These are phyloP conservation scores for Ladona fulva DNA, from an alignment of 1,140 invertebrate genomes.

Conservation along the genomic window DNA sequence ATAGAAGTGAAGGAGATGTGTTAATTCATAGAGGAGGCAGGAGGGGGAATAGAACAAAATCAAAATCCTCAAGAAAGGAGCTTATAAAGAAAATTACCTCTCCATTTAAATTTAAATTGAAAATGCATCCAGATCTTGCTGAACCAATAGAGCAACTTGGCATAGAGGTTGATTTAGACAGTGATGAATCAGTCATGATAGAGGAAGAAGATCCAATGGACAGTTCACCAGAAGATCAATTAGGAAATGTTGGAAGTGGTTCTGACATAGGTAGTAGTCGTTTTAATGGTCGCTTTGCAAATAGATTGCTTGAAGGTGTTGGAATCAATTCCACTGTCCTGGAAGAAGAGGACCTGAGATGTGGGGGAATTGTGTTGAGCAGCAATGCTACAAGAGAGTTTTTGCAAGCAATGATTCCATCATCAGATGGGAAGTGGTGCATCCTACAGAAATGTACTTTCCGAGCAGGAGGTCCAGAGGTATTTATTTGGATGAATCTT, in stretches of 20 bases:
- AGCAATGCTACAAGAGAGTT: slow-evolving; percentile 45
- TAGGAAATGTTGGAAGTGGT: not conserved
- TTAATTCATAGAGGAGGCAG: not conserved
- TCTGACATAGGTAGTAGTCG: not conserved
- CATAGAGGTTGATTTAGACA: slow-evolving; percentile 58
- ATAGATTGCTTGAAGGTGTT: slow-evolving; percentile 45
- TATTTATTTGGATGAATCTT: not conserved
- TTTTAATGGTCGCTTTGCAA: slow-evolving; percentile 38
- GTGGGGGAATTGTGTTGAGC: slow-evolving; percentile 53
- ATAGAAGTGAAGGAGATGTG: not conserved
- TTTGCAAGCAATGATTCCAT: not conserved
- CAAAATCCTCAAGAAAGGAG: not conserved
- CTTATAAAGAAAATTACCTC: not conserved
- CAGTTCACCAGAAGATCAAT: not conserved
- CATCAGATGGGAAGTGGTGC: not conserved
- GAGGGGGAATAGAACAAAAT: not conserved
- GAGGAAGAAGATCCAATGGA: not conserved
- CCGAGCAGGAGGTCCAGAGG: not conserved
- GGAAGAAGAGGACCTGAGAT: slow-evolving; percentile 57
- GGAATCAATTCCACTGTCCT: slow-evolving; percentile 59
- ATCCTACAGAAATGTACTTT: slow-evolving; percentile 3
- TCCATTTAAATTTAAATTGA: slow-evolving; percentile 31
- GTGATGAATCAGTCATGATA: slow-evolving; percentile 38
- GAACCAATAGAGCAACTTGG: slow-evolving; percentile 59
- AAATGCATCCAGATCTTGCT: slow-evolving; percentile 59